Base-by-base conservation (phyloP, 92 coral and sea anemone species). In the Galaxea fascicularis region DNA sequence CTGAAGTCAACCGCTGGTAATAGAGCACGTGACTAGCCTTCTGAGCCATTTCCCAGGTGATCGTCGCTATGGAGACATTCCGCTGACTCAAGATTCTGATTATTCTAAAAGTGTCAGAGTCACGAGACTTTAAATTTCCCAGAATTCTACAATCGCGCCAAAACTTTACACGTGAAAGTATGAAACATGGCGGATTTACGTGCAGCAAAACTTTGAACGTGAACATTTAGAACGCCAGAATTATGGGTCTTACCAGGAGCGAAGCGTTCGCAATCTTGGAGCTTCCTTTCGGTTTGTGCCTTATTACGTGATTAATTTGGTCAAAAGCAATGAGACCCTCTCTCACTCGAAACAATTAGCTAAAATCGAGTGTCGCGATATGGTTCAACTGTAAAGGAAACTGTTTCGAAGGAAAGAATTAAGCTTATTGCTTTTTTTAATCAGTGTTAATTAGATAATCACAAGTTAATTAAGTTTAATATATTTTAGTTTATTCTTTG, bases 51-150 rank as follows among this genome's bases (percentile, higher is more conserved):
- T 17, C 28, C 21, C 28, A n/a, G 24, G n/a, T n/a, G n/a, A 3
- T 13, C 10, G 16, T 27, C 7, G 14, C 41, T 10, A 25, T 15
- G 28, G 41, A 25, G 41, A 27, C 31, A 9, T 0, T 3, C 71
- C 31, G 71, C 45, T 65, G 71, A 67, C 17, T 4, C 13, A 67
- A 7, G 0, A 67, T 8, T 24, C 70, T 29, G 44, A n/a, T n/a
- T n/a, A n/a, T n/a, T n/a, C n/a, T n/a, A n/a, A n/a, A 41, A 67
- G 51, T 14, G 22, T 31, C 52, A 0, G 25, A 66, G 84, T 93
- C 94, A 93, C 92, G 94, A 87, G 95, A 90, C 90, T 88, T 87
- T 83, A 93, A 86, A 86, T 85, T 93, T 82, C 98, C 98, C 98
- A 94, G 84, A 79, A 84, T 82, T 46, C 98, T 65, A 59, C 83